phyloP scores from a whole-genome alignment of 2,888 invertebrate genomes.

The Plebejus anna region DNA sequence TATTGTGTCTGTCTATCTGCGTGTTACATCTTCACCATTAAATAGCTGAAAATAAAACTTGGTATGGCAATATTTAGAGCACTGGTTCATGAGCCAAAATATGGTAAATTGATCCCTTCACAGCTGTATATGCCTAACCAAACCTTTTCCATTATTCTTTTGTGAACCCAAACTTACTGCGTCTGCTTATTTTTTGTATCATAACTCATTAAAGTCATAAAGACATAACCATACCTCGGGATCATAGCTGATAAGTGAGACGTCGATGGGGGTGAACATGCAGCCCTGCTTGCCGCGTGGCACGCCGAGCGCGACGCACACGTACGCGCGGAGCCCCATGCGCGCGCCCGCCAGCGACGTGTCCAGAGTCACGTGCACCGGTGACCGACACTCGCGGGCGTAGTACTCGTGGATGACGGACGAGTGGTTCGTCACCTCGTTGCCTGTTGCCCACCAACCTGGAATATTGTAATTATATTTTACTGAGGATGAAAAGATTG shows the following conservation, averaged over 20 bases:
- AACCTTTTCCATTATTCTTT: too few species aligned
- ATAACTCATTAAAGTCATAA: too few species aligned
- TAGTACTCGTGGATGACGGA: constrained; percentile 99
- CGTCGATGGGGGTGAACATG: constrained; percentile 97
- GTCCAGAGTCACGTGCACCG: constrained; percentile 97
- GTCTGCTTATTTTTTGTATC: too few species aligned
- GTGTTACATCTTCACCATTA: too few species aligned
- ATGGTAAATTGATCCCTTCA: too few species aligned
- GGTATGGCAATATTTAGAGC: too few species aligned
- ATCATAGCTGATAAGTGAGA: constrained; percentile 93
- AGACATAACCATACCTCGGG: constrained; percentile 84
- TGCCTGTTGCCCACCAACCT: constrained; percentile 99
- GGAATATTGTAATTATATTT: constrained; percentile 29
- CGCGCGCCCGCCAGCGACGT: constrained; percentile 92
- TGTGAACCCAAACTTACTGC: too few species aligned
- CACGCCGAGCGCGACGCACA: constrained; percentile 95
- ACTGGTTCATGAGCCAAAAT: too few species aligned
- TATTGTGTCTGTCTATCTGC: too few species aligned
- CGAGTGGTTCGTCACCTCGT: constrained; percentile 98
- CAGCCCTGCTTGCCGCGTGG: constrained; percentile 95
- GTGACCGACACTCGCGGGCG: constrained; percentile 94
- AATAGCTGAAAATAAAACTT: too few species aligned
- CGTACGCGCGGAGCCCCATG: constrained; percentile 96
- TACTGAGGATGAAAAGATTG: too few species aligned
- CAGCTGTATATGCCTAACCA: too few species aligned